Conservation (phyloP, 2,113 vertebrate species). For the human region GRCh38 chr4:53124501-53125000, state of each 20-base stretch:
- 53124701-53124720: neutral
- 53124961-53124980: neutral
- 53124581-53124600: neutral
- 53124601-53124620: neutral
- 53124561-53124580: neutral
- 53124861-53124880: neutral
- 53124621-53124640: constrained; percentile 18
- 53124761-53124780: neutral
- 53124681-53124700: neutral
- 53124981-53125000: neutral
- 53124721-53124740: neutral
- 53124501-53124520: neutral
- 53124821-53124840: neutral
- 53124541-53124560: neutral
- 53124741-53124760: neutral
- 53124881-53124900: neutral
- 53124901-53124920: neutral
- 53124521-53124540: neutral
- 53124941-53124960: neutral
- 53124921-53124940: neutral
- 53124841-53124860: neutral
- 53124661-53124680: neutral
- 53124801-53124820: neutral
- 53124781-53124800: neutral
- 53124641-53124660: neutral